These are phyloP conservation scores for Dolichotis patagonum DNA, from an alignment of 2,113 vertebrate genomes.

Conservation along the genomic window DNA sequence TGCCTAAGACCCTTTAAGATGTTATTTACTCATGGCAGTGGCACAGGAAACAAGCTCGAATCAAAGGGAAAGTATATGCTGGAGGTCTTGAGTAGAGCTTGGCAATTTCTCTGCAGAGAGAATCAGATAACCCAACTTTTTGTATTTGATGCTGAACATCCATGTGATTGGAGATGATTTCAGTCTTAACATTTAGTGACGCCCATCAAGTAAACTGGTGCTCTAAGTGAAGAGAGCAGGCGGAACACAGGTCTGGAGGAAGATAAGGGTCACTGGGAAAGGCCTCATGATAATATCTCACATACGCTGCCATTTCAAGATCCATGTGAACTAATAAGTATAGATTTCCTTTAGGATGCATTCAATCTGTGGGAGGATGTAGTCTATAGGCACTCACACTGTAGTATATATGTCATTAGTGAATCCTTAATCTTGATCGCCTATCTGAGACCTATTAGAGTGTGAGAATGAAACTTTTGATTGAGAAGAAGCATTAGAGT, in stretches of 20 bases:
- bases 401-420: slow-evolving; percentile 35
- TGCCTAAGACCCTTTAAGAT: slow-evolving; percentile 64
- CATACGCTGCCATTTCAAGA: neutral
- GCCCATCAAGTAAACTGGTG: slow-evolving; percentile 51
- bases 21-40: slow-evolving; percentile 43
- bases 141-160: slow-evolving; percentile 60
- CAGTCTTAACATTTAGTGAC: neutral
- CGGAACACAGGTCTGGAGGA: neutral
- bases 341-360: slow-evolving; percentile 31
- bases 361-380: neutral
- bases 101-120: slow-evolving; percentile 25
- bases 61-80: neutral
- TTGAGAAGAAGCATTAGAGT: neutral
- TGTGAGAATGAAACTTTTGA: slow-evolving; percentile 2
- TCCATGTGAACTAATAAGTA: neutral
- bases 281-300: neutral
- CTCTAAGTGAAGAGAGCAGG: neutral
- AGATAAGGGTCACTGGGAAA: neutral
- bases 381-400: neutral
- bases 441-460: neutral
- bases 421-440: neutral
- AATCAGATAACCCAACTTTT: neutral
- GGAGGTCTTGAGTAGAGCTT: neutral
- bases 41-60: slow-evolving; percentile 49
- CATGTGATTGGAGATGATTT: neutral